Percentiles rank a stretch among this genome's conserved stretches.
These are phyloP conservation scores for Oceanites oceanicus DNA, from an alignment of 2,113 vertebrate species.

Conservation along the genomic window DNA sequence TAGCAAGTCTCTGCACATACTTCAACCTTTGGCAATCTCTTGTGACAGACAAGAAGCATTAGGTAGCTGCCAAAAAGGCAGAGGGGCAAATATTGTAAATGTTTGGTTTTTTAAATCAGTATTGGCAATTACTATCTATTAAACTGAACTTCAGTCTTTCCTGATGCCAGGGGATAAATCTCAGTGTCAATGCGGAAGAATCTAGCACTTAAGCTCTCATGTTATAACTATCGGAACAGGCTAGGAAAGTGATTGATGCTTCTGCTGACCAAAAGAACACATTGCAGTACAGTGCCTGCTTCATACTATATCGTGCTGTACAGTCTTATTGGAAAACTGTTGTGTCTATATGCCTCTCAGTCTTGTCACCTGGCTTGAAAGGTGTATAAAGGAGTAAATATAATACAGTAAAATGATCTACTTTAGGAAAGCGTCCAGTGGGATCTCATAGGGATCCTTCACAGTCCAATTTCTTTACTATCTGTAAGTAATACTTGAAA, in stretches of 20 bases:
- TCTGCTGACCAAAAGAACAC: conserved; percentile 22
- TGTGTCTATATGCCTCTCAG: conserved; percentile 64
- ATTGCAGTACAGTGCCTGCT: conserved; percentile 45
- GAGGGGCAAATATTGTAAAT: background rate
- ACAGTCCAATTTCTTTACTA: conserved; percentile 59
- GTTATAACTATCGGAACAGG: background rate
- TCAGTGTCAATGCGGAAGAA: background rate
- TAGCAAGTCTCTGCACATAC: background rate
- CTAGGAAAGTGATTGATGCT: background rate
- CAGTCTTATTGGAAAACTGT: conserved; percentile 58
- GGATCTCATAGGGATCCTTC: conserved; percentile 62
- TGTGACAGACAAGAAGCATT: background rate
- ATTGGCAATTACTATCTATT: background rate
- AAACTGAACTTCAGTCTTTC: background rate
- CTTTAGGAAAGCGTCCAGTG: conserved; percentile 60
- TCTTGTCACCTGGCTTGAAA: conserved; percentile 63
- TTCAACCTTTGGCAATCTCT: background rate
- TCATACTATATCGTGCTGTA: conserved; percentile 26
- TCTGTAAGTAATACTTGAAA: conserved; percentile 61
- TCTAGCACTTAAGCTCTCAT: background rate
- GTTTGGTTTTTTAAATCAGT: background rate
- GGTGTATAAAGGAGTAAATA: conserved; percentile 63
- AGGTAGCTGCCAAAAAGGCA: background rate
- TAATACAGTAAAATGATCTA: conserved; percentile 58
- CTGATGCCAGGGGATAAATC: background rate